phyloP scores from a whole-genome alignment of 2,113 vertebrate genomes.

The Centropristis striata region DNA sequence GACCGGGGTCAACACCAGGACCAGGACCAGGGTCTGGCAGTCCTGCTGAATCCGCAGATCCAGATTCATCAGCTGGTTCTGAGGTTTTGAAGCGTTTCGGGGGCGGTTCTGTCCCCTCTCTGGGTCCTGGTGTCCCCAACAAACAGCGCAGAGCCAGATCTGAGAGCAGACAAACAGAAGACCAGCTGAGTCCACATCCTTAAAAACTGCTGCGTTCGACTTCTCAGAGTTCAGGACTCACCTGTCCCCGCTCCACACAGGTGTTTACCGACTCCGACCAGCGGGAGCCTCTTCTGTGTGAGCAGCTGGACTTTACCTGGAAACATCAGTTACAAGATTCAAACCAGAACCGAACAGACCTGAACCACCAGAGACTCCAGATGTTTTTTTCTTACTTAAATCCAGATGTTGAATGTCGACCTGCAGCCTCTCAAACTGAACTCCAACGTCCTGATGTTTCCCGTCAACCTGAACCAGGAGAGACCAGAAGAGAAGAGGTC shows the following conservation, averaged over 20 bases:
- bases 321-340: neutral
- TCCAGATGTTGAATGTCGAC: slow-evolving; percentile 97
- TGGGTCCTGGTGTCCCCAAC: slow-evolving; percentile 77
- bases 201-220: neutral
- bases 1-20: slow-evolving; percentile 43
- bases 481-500: neutral
- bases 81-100: slow-evolving; percentile 85
- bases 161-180: slow-evolving; percentile 25
- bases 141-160: slow-evolving; percentile 96
- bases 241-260: slow-evolving; percentile 97
- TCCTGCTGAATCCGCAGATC: neutral
- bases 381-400: slow-evolving; percentile 87
- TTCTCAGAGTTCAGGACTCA: slow-evolving; percentile 66
- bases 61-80: neutral
- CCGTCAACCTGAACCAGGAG: slow-evolving; percentile 90
- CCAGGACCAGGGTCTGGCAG: neutral
- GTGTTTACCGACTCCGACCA: slow-evolving; percentile 96
- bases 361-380: neutral
- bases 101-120: slow-evolving; percentile 74
- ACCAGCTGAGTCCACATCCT: no score
- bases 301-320: slow-evolving; percentile 90
- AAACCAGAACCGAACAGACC: no score
- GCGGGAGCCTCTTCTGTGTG: slow-evolving; percentile 84
- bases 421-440: slow-evolving; percentile 92
- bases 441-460: slow-evolving; percentile 89